Evolutionary conservation across 2,113 vertebrate species (phyloP), one percentile per base, ranked within the genome.

Genomic region (Zosterops pallidus): DNA sequence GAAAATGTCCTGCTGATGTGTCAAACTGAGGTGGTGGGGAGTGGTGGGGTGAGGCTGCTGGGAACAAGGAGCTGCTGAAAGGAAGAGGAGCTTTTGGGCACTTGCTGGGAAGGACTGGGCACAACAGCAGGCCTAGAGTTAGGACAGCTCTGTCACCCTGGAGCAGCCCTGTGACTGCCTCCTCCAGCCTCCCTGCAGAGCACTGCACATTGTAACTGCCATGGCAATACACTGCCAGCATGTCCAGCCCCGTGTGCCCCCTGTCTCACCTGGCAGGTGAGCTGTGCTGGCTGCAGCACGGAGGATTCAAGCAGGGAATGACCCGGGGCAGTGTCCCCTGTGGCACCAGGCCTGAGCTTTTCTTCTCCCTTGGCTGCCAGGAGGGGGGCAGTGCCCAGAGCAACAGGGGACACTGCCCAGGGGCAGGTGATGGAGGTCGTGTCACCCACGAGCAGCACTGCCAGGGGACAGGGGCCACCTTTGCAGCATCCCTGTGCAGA

Each of bases 221-320:
- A 97, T 2, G 95, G 95, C 94, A 63, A 90, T 19, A 96, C 97
- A 96, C 97, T 98, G 97, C 97, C 97, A 96, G 86, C 22, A 41
- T 8, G 41, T 33, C 75, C 63, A 57, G 80, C 74, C 22, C 22
- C n/a, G 3, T 13, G 44, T 82, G 75, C 72, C 49, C 8, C 84
- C 74, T 24, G 74, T 70, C 68, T 22, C 65, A 33, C 12, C 42
- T 8, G 52, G 52, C 16, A 12, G 55, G 28, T 18, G 52, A 57
- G 47, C 81, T 17, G 62, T 44, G 77, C 49, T 37, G 69, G 63
- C 75, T 50, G 82, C 49, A 83, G 75, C 17, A 2, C 3, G 1
- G 1, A 1, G 56, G 49, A 1, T 21, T 56, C 60, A 11, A 49
- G 31, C 37, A n/a, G 50, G 64, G 59, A 59, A 12, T 6, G 63